Percentiles rank a stretch among this genome's conserved stretches.
phyloP scores from a whole-genome alignment of 2,888 invertebrate genomes.

The Agrochola lychnidis region DNA sequence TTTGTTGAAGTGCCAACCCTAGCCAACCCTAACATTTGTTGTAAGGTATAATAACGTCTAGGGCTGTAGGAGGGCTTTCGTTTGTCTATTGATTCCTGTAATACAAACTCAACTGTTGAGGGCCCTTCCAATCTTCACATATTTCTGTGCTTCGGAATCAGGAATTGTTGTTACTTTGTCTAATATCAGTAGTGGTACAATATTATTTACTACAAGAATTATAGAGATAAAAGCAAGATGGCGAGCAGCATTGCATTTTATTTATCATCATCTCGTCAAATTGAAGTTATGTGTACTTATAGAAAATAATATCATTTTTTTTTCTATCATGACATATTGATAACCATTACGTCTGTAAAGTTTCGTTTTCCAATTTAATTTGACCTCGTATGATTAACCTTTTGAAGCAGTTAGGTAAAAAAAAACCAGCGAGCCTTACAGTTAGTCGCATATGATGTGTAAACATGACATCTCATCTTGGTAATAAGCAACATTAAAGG shows the following conservation, averaged over 20 bases:
- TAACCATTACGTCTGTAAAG: not conserved
- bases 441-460: too few species aligned
- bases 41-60: conserved; percentile 58
- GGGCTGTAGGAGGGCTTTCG: conserved; percentile 51
- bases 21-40: conserved; percentile 45
- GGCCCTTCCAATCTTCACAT: conserved; percentile 18
- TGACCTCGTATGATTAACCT: not conserved
- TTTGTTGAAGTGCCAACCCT: conserved; percentile 19
- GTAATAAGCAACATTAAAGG: too few species aligned
- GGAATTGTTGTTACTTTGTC: conserved; percentile 2
- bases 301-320: too few species aligned
- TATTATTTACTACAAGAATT: too few species aligned
- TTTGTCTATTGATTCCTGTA: conserved; percentile 60
- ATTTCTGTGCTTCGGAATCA: conserved; percentile 18
- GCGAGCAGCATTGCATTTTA: not conserved
- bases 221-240: not conserved
- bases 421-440: too few species aligned
- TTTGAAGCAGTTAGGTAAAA: too few species aligned
- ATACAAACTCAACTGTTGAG: conserved; percentile 37
- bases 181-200: not conserved
- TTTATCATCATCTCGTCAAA: not conserved
- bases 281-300: too few species aligned
- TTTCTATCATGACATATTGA: too few species aligned
- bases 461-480: too few species aligned
- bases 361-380: not conserved